These are phyloP conservation scores for Dicranocentrus wangi DNA, from an alignment of 2,888 invertebrate species.

Conservation along the genomic window DNA sequence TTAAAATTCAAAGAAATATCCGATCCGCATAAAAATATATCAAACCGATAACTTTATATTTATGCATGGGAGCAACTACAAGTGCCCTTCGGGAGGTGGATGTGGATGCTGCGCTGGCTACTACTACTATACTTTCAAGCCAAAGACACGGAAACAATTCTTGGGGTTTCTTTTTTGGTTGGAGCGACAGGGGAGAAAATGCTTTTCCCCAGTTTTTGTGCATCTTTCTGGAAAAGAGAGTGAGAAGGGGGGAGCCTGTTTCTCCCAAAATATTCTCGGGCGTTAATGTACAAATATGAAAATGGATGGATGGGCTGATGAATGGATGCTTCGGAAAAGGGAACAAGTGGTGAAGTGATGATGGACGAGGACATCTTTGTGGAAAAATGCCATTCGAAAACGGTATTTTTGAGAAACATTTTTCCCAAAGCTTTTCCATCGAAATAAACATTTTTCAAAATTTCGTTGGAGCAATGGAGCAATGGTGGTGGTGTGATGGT, in stretches of 20 bases:
- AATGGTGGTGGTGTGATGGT: too few species aligned
- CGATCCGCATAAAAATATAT: constrained; percentile 41
- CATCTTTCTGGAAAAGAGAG: too few species aligned
- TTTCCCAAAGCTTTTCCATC: not conserved
- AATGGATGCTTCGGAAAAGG: constrained; percentile 1
- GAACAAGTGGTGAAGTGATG: not conserved
- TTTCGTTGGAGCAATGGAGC: constrained; percentile 4
- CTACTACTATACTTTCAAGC: too few species aligned
- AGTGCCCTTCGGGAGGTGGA: too few species aligned
- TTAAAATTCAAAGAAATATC: constrained; percentile 50
- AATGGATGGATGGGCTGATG: constrained; percentile 27
- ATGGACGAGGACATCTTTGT: not conserved
- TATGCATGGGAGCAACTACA: too few species aligned
- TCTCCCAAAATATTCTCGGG: not conserved
- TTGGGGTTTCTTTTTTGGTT: too few species aligned
- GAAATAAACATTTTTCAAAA: not conserved
- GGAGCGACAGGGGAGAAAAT: constrained; percentile 39
- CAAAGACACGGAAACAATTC: too few species aligned
- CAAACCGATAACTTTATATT: constrained; percentile 41
- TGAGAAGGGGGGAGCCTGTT: too few species aligned
- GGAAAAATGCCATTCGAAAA: not conserved
- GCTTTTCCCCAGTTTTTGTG: not conserved
- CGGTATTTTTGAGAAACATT: not conserved
- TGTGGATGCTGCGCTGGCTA: too few species aligned
- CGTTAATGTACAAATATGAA: constrained; percentile 29